Base-by-base conservation (phyloP, 2,113 vertebrate genomes). In the Anguilla japonica region DNA sequence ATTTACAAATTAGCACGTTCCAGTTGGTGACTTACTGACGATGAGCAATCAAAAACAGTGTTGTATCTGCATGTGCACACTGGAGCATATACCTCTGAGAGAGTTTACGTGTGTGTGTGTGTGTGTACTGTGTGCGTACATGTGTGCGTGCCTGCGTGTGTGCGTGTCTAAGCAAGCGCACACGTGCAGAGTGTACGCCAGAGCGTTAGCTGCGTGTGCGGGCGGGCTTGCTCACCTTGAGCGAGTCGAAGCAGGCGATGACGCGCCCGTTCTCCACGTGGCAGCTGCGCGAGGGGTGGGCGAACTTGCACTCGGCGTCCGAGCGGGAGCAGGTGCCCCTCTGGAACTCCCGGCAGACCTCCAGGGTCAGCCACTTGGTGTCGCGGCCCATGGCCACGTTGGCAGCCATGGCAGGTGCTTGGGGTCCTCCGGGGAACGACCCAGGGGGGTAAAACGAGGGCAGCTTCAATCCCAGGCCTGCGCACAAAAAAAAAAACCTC, bases 281-380 rank as follows among this genome's bases (percentile, higher is more conserved):
- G 95, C 98, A 99, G 94, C 97, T 97, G 95, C 97, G 96, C 87
- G 98, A 97, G 0, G 98, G 98, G 91, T 99, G 98, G 88, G 98
- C 98, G 83, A 99, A 99, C 95, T 98, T 99, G 96, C 98, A 99
- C 92, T 99, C 98, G 82, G 95, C 96, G 91, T 99, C 98, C 14
- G 97, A 96, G 87, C 98, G 97, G 40, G 98, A 97, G 93, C 98
- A 99, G 81, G 98, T 97, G 84, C 98, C 98, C 93, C 98, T 96
- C 96, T 99, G 98, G 94, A 98, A 99, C 94, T 99, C 98, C 91
- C 98, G 95, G 90, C 98, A 99, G 89, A 99, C 98, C 97, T 99
- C 98, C 93, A 99, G 95, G 16, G 98, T 99, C 95, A 99, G 97
- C 98, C 98, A 99, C 96, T 98, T 98, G 93, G 98, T 97, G 94